These are phyloP conservation scores for Homarus americanus DNA, from an alignment of 1,140 invertebrate species.

Conservation along the genomic window DNA sequence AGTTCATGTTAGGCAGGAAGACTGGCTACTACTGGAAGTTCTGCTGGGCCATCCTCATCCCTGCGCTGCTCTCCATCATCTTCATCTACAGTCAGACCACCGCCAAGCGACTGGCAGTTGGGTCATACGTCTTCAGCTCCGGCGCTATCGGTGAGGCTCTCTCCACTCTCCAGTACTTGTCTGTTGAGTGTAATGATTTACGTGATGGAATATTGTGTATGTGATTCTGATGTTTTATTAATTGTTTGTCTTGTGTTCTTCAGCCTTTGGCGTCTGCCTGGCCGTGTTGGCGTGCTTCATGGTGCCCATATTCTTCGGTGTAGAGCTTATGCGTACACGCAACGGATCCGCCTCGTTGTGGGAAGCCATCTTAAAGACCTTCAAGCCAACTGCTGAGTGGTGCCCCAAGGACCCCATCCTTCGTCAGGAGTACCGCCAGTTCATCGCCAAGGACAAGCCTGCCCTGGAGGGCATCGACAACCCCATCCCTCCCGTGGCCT, in stretches of 20 bases:
- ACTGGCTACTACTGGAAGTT: conserved; percentile 88
- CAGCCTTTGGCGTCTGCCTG: conserved; percentile 64
- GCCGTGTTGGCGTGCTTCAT: conserved; percentile 45
- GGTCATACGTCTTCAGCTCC: conserved; percentile 37
- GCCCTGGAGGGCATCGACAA: conserved; percentile 54
- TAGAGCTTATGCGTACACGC: conserved; percentile 21
- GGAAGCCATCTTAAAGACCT: conserved; percentile 26
- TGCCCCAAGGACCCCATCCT: conserved; percentile 59
- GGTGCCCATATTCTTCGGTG: conserved; percentile 61
- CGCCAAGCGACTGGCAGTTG: conserved; percentile 48
- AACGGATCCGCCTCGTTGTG: not conserved
- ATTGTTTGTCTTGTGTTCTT: not conserved
- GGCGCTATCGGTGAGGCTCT: conserved; percentile 55
- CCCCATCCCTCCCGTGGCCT: conserved; percentile 35
- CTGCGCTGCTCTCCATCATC: conserved; percentile 83
- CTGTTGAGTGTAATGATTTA: too few relatives aligned
- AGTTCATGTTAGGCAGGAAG: conserved; percentile 87
- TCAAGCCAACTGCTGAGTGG: conserved; percentile 59
- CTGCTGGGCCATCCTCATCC: conserved; percentile 89
- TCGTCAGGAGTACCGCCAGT: conserved; percentile 42
- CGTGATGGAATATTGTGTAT: too few relatives aligned
- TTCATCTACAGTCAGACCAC: conserved; percentile 83
- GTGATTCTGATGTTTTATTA: too few relatives aligned
- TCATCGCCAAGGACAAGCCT: not conserved
- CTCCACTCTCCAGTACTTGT: not conserved